Base-by-base conservation (phyloP, 2,113 vertebrate species). In the Podiceps cristatus region DNA sequence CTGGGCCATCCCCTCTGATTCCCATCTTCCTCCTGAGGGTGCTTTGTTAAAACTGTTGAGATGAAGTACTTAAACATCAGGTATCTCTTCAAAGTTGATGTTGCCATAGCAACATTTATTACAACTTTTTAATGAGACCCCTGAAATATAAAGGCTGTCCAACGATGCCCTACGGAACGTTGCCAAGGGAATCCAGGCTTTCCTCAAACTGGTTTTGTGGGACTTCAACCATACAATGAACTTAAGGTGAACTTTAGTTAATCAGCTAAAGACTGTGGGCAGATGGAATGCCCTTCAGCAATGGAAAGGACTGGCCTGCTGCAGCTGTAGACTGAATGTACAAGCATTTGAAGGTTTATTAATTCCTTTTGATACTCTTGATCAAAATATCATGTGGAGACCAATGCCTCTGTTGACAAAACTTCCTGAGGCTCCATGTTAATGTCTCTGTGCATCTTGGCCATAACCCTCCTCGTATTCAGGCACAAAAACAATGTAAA, bases 261-360 rank as follows among this genome's bases (percentile, higher is more conserved):
- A 44, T 40, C 63, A 81, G 3, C 35, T 72, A 37, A 81, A 79
- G 44, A 8, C 4, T 58, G n/a, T 37, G 42, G 24, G 16, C 25
- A 40, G 40, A 20, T 29, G 15, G 4, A 37, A 37, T 37, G 11
- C 76, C 8, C 29, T 80, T 84, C 73, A 53, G 40, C 33, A 56
- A 8, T 52, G 37, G 20, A 80, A 72, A 71, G 5, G 15, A 62
- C 25, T 81, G 35, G 35, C 20, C 40, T 85, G 16, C 50, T 92
- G 20, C 29, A 69, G 29, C 53, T 0, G 0, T 3, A 68, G 31
- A 37, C 7, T 35, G 9, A 80, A 5, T 4, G 2, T 44, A 20
- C 8, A 58, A 64, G 5, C 28, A 45, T 45, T 58, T 76, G 50
- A 86, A 89, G 86, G 9, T 28, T 55, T 6, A 31, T 37, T 5